Conservation (phyloP, 2,888 invertebrate species). For the Pristionchus exspectatus region DNA sequence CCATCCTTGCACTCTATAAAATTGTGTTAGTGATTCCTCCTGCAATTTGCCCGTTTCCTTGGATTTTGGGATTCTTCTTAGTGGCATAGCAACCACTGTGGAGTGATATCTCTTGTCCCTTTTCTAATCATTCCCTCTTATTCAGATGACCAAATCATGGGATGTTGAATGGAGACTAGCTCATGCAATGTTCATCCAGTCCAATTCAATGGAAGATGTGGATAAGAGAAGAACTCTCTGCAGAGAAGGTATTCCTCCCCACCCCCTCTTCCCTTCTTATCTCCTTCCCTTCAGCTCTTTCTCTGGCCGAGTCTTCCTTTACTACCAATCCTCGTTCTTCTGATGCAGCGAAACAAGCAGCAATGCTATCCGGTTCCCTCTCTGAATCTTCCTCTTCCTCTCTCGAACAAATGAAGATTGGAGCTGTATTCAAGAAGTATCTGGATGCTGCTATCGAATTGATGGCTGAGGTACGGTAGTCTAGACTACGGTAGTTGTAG, state of each 20-base stretch:
- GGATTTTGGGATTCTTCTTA: too few species aligned
- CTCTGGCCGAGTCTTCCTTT: constrained; percentile 33
- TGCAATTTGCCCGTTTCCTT: too few species aligned
- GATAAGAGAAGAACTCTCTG: not conserved
- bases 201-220: not conserved
- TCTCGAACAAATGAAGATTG: constrained; percentile 37
- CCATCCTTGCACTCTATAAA: not conserved
- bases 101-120: not conserved
- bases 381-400: constrained; percentile 4
- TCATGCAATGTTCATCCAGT: constrained; percentile 15
- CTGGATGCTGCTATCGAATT: constrained; percentile 9
- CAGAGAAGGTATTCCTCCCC: not conserved
- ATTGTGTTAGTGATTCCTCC: not conserved
- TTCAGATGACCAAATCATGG: constrained; percentile 8
- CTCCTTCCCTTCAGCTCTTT: not conserved
- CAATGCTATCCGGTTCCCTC: not conserved
- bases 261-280: not conserved
- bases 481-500: not conserved
- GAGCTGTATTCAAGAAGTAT: constrained; percentile 33
- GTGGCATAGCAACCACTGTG: too few species aligned
- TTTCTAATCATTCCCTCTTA: not conserved
- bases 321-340: not conserved
- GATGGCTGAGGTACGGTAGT: not conserved
- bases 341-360: constrained; percentile 7
- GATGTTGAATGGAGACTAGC: constrained; percentile 21